Base-by-base conservation (phyloP, 2,797 vertebrate species). In the Prionace glauca region DNA sequence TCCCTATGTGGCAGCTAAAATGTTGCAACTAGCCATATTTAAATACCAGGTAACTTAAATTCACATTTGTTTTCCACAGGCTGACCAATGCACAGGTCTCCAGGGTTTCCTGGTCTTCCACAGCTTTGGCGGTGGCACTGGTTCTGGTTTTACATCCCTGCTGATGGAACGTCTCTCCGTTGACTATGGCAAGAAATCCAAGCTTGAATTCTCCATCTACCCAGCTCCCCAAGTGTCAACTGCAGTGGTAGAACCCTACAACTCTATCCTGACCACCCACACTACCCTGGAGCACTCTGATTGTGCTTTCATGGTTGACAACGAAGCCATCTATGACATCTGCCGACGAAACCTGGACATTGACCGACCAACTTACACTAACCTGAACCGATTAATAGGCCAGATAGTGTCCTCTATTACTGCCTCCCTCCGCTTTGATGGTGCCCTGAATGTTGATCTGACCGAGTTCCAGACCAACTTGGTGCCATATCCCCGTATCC, bases 391-490 rank as follows among this genome's bases (percentile, higher is more conserved):
- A 72, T 1, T 98, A 14, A 98, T 98, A 74, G 96, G 98, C 94
- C 98, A 98, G 95, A 98, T 98, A 0, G 98, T 98, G 95, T 98
- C 98, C 91, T 98, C 98, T 96, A 98, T 98, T 95, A 98, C 97
- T 0, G 97, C 98, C 8, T 98, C 97, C 65, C 97, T 98, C 1
- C 97, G 98, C 69, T 98, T 98, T 18, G 98, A 98, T 10, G 98
- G 98, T 0, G 98, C 98, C 95, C 97, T 98, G 87, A 98, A 98
- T 96, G 98, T 98, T 36, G 98, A 98, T 96, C 97, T 98, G 96
- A 98, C 98, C 0, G 98, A 98, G 96, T 98, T 98, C 96, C 98
- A 98, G 97, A 98, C 98, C 97, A 98, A 98, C 96, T 96, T 98
- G 97, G 98, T 98, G 96, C 98, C 98, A 96, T 98, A 98, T 74